A percentile compares a stretch with the other conserved stretches of the same genome.
phyloP scores from a whole-genome alignment of 2,113 vertebrate species.

The human (Homo sapiens) region GRCh38 chr9:135360501-135361000 shows the following conservation, averaged over 20 bases:
- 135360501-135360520: neutral
- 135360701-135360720: neutral
- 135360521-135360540: neutral
- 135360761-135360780: neutral
- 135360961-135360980: no score
- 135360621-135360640: neutral
- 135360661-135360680: neutral
- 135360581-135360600: neutral
- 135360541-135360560: neutral
- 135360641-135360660: neutral
- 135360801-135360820: neutral
- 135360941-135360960: no score
- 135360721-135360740: no score
- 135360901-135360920: neutral
- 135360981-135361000: accelerated
- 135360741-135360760: neutral
- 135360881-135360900: neutral
- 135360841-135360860: neutral
- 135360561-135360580: neutral
- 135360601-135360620: neutral
- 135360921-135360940: neutral
- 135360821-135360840: neutral
- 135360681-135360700: neutral
- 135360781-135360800: neutral
- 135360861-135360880: accelerated